Evolutionary conservation across 2,797 vertebrate species (phyloP), one percentile per base, ranked within the genome.

Genomic region (Prionace glauca): DNA sequence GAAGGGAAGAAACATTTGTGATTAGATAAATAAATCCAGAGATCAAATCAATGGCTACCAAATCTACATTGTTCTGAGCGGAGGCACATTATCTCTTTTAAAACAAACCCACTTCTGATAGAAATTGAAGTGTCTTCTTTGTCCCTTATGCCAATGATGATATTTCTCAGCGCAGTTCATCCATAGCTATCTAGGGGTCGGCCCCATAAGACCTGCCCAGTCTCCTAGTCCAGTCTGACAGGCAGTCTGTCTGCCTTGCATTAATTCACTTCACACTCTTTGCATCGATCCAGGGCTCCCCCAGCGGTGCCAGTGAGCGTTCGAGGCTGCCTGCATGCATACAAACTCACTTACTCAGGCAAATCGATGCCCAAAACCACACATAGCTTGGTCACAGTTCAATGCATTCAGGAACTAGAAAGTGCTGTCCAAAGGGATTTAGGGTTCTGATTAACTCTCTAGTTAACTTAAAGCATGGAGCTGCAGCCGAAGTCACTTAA

Each of bases 311-410:
- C 97, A 96, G 96, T 96, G 96, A 96, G 96, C 96, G 96, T 96
- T 96, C 96, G 90, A 69, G 96, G 14, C 96, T 95, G 96, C 96
- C 95, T 96, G 96, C 97, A 97, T 97, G 97, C 97, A 97, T 97
- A 97, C 96, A 97, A 97, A 97, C 97, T 96, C 97, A 97, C 97
- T 97, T 97, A 97, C 97, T 97, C 96, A 95, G 96, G 96, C 96
- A 96, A 97, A 97, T 97, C 97, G 96, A 97, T 97, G 97, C 71
- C 93, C 93, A 50, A 74, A 95, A 95, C 93, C 93, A 95, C 93
- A 95, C 93, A 77, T 72, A 95, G 45, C 93, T 71, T 95, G 93
- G 93, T 95, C 93, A 95, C 93, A 95, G 93, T 95, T 95, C 93
- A 95, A 95, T 95, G 93, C 93, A 95, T 95, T 95, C 93, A 95